These are phyloP conservation scores for Heliangelus exortis DNA, from an alignment of 2,797 vertebrate species.

Conservation along the genomic window DNA sequence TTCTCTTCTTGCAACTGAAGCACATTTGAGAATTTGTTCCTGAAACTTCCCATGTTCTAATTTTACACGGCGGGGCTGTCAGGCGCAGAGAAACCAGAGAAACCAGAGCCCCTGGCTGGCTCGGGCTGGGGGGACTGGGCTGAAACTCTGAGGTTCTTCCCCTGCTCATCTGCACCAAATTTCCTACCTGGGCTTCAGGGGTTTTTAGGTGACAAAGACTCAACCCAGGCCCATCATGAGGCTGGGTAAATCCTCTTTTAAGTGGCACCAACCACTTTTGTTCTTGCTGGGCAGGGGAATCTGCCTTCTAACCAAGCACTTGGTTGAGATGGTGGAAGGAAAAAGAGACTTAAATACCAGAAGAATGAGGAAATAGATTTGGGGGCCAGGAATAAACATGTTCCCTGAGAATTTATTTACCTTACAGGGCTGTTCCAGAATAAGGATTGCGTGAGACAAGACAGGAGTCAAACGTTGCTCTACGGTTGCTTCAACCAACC, in stretches of 20 bases:
- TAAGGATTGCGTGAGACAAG: not conserved
- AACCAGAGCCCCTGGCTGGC: not conserved
- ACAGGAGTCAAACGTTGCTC: not conserved
- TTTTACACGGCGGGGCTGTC: constrained; percentile 38
- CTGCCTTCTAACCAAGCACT: not conserved
- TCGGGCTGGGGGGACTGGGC: not conserved
- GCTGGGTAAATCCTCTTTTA: not conserved
- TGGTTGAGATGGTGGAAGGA: not conserved
- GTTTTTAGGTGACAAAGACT: not conserved
- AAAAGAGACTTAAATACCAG: not conserved
- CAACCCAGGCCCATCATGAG: not conserved
- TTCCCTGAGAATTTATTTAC: not conserved
- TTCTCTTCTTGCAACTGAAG: constrained; percentile 47
- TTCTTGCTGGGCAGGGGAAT: not conserved
- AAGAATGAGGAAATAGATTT: not conserved
- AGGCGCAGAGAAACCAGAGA: not conserved
- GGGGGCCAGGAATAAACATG: not conserved
- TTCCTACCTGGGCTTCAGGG: not conserved
- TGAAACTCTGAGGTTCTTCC: not conserved
- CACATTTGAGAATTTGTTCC: constrained; percentile 52
- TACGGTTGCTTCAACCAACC: not conserved
- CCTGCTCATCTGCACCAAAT: not conserved
- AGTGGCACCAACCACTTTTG: not conserved
- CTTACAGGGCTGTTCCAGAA: not conserved
- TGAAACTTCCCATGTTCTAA: constrained; percentile 72